Evolutionary conservation across 2,797 vertebrate genomes (phyloP), one percentile per base, ranked within the genome.

Genomic region (Fistularia commersonii): DNA sequence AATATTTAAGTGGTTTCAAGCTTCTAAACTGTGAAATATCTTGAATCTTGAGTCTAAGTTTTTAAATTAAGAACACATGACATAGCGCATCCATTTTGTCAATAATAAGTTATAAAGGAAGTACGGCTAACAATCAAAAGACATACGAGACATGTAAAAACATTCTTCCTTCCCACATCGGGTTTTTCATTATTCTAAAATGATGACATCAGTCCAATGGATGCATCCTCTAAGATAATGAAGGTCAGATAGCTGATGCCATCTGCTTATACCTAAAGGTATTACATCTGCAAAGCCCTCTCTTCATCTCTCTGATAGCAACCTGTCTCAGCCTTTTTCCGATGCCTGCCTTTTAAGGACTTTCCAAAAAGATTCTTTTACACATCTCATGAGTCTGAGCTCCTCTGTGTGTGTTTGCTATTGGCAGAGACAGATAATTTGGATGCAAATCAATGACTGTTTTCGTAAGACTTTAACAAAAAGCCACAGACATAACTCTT

Each of bases 231-330:
- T 38, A 55, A 41, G 31, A 55, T 67, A 52, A 42, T 72, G 61
- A 77, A 77, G 69, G 74, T 84, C 80, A 80, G 69, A 82, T 48
- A 76, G 48, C 54, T 79, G 67, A 69, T 31, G 61, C 80, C 79
- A 75, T 74, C 83, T 85, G 69, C 69, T 64, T 53, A 60, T 61
- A 36, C 59, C 57, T 72, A 48, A 44, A 63, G 61, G 82, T 67
- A 80, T 55, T 80, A 45, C 75, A 77, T 51, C 52, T 72, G 48
- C 11, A 63, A 13, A 48, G 61, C 71, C 69, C 70, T 64, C 31
- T 66, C 54, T 69, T 73, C 67, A 67, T 82, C 61, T 67, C 45
- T 42, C 57, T 54, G 32, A 76, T 48, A 41, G 53, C 57, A 72
- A 54, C 67, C 50, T 64, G 50, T 69, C 54, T 63, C 63, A 48